Evolutionary conservation across 2,888 invertebrate species (phyloP).

Genomic region (Trissolcus brochymenae): DNA sequence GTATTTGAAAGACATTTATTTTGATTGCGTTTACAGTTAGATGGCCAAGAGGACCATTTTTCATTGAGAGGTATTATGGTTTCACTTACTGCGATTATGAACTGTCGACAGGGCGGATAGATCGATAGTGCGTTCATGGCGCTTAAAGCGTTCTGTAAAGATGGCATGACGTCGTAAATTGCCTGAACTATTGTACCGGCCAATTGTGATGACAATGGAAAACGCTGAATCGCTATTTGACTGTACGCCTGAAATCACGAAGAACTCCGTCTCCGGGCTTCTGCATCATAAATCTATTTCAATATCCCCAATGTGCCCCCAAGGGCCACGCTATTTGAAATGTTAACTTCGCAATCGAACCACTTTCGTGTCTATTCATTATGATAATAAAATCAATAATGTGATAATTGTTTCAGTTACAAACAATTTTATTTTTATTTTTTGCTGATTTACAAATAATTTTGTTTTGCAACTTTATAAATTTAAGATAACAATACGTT

Average conservation of each 20-base stretch:
- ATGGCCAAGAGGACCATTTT: conserved; percentile 51
- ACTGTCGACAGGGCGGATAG: conserved; percentile 57
- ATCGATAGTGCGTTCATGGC: conserved; percentile 57
- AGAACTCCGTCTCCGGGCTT: conserved; percentile 53
- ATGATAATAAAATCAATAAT: not conserved
- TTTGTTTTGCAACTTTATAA: not conserved
- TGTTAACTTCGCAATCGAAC: conserved; percentile 24
- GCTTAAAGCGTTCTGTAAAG: conserved; percentile 59
- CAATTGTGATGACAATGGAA: conserved; percentile 65
- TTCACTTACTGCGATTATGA: conserved; percentile 59
- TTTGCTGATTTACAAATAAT: no score
- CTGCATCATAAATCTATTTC: conserved; percentile 61
- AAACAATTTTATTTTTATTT: no score
- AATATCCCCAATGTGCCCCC: conserved; percentile 40
- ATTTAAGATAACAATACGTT: not conserved
- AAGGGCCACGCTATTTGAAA: conserved; percentile 23
- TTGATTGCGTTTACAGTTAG: conserved; percentile 48
- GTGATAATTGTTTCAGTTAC: no score
- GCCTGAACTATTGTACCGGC: conserved; percentile 60
- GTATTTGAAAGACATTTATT: conserved; percentile 38
- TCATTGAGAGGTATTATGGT: conserved; percentile 51
- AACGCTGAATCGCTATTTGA: conserved; percentile 66
- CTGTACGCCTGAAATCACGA: conserved; percentile 61
- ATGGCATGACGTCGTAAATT: conserved; percentile 65
- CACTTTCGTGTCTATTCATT: conserved; percentile 14